Evolutionary conservation across 2,797 vertebrate species (phyloP).

Genomic region (Cuculus canorus): DNA sequence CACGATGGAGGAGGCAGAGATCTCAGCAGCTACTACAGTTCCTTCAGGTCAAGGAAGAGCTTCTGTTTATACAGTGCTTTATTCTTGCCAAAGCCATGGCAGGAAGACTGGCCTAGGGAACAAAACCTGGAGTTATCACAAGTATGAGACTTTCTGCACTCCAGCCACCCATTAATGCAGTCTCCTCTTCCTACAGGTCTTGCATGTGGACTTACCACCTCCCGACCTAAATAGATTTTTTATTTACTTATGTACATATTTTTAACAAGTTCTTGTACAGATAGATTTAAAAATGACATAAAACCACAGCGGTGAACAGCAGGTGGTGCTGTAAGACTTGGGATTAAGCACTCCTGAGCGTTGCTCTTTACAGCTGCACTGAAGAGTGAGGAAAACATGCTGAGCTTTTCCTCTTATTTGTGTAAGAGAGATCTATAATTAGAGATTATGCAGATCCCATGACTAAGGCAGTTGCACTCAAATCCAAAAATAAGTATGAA

Average conservation of each 20-base stretch:
- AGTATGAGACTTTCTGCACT: not conserved
- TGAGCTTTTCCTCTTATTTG: not conserved
- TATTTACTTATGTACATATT: not conserved
- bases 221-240: not conserved
- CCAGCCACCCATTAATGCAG: not conserved
- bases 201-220: fast-evolving
- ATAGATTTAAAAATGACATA: not conserved
- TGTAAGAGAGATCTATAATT: not conserved
- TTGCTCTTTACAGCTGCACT: not conserved
- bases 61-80: not conserved
- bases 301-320: constrained; percentile 35
- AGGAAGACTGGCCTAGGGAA: not conserved
- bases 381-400: not conserved
- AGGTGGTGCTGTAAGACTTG: constrained; percentile 75
- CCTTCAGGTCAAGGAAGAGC: not conserved
- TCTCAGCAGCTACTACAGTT: not conserved
- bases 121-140: not conserved
- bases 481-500: not conserved
- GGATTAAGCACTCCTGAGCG: not conserved
- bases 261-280: not conserved
- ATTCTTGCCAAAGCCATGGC: not conserved
- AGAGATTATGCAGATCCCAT: not conserved
- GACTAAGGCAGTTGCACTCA: not conserved
- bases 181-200: not conserved
- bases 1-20: not conserved